Evolutionary conservation across 2,888 invertebrate genomes (phyloP), one percentile per base, ranked within the genome.

Genomic region (Hirtodrosophila confusa): DNA sequence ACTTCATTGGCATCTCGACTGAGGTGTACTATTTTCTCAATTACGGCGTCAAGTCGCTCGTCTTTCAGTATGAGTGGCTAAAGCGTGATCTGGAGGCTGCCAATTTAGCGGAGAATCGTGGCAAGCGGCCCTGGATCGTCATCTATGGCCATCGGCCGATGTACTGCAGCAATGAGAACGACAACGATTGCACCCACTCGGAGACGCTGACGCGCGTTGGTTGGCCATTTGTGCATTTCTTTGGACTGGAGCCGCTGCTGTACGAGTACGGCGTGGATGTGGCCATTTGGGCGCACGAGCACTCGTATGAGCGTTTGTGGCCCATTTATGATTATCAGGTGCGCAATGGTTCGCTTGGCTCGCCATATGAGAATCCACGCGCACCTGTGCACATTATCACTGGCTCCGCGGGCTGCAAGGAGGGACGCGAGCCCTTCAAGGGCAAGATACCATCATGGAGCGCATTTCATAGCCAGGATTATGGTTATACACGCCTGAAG

Each of bases 241-340:
- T 94, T 87, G 94, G 94, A 0, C 91, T 99, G 76, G 99, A 99
- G 92, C 93, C 96, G 12, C 92, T 99, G 36, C 95, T 99, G 80
- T 95, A 95, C 89, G 93, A 96, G 76, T 95, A 96, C 90, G 98
- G 97, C 35, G 99, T 99, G 27, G 99, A 99, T 93, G 91, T 99
- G 55, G 95, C 95, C 89, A 93, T 99, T 43, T 99, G 98, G 97
- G 99, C 99, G 0, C 99, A 99, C 91, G 99, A 99, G 91, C 99
- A 99, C 92, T 97, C 97, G 4, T 99, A 99, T 90, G 99, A 99
- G 92, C 93, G 99, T 41, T 92, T 98, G 39, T 99, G 97, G 96
- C 99, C 99, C 7, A 94, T 99, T 58, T 99, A 97, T 92, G 94
- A 99, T 91, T 94, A 95, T 80, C 93, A 93, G 88, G 95, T 94